phyloP scores from a whole-genome alignment of 2,797 vertebrate genomes.

The Knipowitschia caucasica region DNA sequence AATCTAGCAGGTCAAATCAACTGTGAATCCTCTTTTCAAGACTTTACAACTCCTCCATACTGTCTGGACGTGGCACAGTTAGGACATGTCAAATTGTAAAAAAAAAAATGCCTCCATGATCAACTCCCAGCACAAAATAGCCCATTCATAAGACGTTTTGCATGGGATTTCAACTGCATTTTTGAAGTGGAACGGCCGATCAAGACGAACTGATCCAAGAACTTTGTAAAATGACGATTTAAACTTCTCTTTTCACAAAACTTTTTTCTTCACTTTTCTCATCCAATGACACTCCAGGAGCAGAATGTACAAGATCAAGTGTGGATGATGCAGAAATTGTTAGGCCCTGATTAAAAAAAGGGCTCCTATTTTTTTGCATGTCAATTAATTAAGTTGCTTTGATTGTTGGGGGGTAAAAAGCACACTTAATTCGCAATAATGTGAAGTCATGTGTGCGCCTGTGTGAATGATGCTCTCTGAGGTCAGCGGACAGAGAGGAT shows the following conservation, averaged over 20 bases:
- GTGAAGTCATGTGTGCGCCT: constrained; percentile 61
- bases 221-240: constrained; percentile 62
- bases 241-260: constrained; percentile 47
- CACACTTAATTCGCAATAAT: constrained; percentile 87
- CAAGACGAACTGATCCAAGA: constrained; percentile 43
- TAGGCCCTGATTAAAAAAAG: constrained; percentile 36
- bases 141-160: constrained; percentile 45
- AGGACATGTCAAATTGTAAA: constrained; percentile 55
- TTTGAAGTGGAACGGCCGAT: constrained; percentile 39
- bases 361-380: constrained; percentile 73
- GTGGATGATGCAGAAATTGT: constrained; percentile 64
- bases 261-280: constrained; percentile 35
- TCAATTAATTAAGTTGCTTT: constrained; percentile 40
- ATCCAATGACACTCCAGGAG: constrained; percentile 63
- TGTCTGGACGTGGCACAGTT: constrained; percentile 23
- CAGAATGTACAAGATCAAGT: constrained; percentile 70
- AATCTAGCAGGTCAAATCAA: constrained; percentile 44
- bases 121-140: constrained; percentile 37
- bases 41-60: constrained; percentile 31
- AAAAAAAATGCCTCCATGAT: constrained; percentile 55
- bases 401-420: constrained; percentile 72
- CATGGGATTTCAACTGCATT: constrained; percentile 56
- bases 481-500: constrained; percentile 26
- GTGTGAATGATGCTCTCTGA: constrained; percentile 36
- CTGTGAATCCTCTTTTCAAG: constrained; percentile 61